Evolutionary conservation across 2,113 vertebrate species (phyloP).

Genomic region (Catharus bicknelli): DNA sequence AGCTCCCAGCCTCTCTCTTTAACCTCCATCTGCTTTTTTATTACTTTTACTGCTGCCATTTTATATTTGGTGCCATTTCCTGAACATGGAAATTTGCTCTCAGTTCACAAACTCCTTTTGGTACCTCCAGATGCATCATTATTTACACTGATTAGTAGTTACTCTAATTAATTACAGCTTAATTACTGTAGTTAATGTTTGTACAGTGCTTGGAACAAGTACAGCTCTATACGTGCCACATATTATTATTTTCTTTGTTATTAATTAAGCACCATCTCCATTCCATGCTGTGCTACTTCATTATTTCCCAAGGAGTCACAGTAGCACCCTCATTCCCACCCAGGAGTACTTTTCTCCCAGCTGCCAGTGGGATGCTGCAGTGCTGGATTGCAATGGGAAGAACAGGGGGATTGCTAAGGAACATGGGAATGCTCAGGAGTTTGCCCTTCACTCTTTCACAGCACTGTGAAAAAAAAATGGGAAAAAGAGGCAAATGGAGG

Average conservation of each 20-base stretch:
- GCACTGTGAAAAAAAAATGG: not conserved
- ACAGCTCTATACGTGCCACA: constrained; percentile 36
- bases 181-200: constrained; percentile 69
- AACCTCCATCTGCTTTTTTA: not conserved
- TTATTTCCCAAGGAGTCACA: not conserved
- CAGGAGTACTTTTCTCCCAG: not conserved
- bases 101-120: constrained; percentile 50
- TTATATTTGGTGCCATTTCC: not conserved
- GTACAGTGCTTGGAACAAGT: constrained; percentile 65
- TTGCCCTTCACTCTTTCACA: not conserved
- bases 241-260: constrained; percentile 52
- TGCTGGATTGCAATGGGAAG: not conserved
- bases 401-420: not conserved
- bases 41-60: constrained; percentile 13
- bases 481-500: not conserved
- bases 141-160: constrained; percentile 71
- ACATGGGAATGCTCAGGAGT: not conserved
- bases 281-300: constrained; percentile 23
- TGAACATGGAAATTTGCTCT: constrained; percentile 51
- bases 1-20: not conserved
- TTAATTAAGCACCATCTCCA: constrained; percentile 48
- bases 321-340: not conserved
- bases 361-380: not conserved
- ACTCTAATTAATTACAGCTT: constrained; percentile 68
- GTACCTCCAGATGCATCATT: constrained; percentile 66